Evolutionary conservation across 1,140 invertebrate genomes (phyloP).

Genomic region (Zaprionus gabonicus): DNA sequence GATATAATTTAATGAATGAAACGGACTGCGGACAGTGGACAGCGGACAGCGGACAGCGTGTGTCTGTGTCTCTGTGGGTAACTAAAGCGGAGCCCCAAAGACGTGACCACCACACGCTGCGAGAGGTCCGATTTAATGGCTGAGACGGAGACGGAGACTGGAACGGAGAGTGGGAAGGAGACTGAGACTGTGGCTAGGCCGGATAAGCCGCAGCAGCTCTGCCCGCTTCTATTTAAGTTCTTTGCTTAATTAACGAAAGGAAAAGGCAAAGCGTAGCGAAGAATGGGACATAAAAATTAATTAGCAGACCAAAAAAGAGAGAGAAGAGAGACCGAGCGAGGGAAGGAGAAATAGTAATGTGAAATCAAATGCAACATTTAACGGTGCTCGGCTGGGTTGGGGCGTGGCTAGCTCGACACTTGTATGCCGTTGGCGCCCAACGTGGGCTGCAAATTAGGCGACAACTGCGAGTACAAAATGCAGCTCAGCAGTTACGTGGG

Average conservation of each 20-base stretch:
- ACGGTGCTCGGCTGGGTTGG: too few species aligned
- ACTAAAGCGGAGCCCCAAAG: slow-evolving; percentile 19
- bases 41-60: neutral
- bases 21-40: slow-evolving; percentile 3
- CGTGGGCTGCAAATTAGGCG: slow-evolving; percentile 4
- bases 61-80: slow-evolving; percentile 51
- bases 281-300: slow-evolving; percentile 77
- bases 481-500: neutral
- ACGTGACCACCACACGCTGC: slow-evolving; percentile 69
- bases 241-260: slow-evolving; percentile 76
- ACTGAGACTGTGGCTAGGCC: slow-evolving; percentile 38
- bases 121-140: slow-evolving; percentile 52
- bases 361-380: slow-evolving; percentile 50
- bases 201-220: slow-evolving; percentile 40
- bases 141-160: neutral
- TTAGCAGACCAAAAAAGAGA: slow-evolving; percentile 55
- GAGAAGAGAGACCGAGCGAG: neutral
- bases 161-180: neutral
- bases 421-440: slow-evolving; percentile 22
- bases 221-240: slow-evolving; percentile 61
- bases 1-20: slow-evolving; percentile 63
- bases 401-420: slow-evolving; percentile 5
- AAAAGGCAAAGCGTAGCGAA: slow-evolving; percentile 67
- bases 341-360: neutral
- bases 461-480: neutral